Evolutionary conservation across 2,113 vertebrate species (phyloP), one percentile per base, ranked within the genome.

Genomic region (Salvelinus alpinus): DNA sequence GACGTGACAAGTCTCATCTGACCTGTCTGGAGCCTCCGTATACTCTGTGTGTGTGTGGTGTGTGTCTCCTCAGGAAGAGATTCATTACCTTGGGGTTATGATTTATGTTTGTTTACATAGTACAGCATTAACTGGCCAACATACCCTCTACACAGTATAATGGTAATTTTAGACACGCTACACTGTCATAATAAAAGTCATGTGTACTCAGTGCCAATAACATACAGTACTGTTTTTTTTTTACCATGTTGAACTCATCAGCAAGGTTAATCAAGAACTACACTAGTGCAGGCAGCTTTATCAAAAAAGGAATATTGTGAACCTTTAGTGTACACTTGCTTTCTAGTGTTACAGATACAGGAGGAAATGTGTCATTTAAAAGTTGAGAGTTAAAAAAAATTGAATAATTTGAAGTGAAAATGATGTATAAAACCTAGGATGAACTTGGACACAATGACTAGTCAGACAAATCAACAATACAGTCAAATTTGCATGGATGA

Each of bases 1-100:
- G 80, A 88, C 79, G 80, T 91, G 91, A 93, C 91, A 91, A 91
- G 84, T 92, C 90, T 90, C 93, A 92, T 92, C 90, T 91, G 91
- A 93, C 87, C 82, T 73, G 90, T 84, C 84, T 92, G 79, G 78
- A 86, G 86, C 73, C 44, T 78, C 59, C 14, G 18, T 27, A 22
- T 71, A 16, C 24, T 34, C 25, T 57, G 7, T 44, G 5, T 47
- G 34, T 27, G 44, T 66, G 44, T 74, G 34, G 4, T 73, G 68
- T 72, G 62, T 51, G 71, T 64, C 72, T 75, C 64, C 31, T 67
- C 59, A n/a, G 68, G 74, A 68, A 64, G 74, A 77, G 73, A 85
- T 77, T 79, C 80, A 76, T 60, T 4, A 22, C 76, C 70, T 73
- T 27, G 47, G 51, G 31, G 75, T 76, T 60, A 79, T 81, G 81